These are phyloP conservation scores for Morpho achilles DNA, from an alignment of 2,888 invertebrate species.

Conservation along the genomic window DNA sequence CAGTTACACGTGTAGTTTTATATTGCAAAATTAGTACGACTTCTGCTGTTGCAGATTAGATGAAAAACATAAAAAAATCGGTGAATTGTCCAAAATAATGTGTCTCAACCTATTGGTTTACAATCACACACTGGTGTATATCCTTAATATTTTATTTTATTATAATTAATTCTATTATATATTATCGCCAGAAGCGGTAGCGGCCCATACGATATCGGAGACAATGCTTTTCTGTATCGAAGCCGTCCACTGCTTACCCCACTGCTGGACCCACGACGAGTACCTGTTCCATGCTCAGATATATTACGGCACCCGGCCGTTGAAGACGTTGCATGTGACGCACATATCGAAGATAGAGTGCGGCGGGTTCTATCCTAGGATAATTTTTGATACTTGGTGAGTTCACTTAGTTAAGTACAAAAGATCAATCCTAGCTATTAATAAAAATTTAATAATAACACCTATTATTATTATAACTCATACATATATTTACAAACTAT, in stretches of 20 bases:
- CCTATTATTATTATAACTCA: too few species aligned
- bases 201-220: constrained; percentile 85
- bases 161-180: background rate
- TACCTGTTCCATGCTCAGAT: constrained; percentile 92
- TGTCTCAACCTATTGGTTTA: too few species aligned
- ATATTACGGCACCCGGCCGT: constrained; percentile 91
- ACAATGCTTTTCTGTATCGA: constrained; percentile 89
- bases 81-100: too few species aligned
- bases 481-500: too few species aligned
- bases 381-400: constrained; percentile 93
- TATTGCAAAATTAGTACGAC: too few species aligned
- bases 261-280: constrained; percentile 90
- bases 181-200: constrained; percentile 78
- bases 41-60: too few species aligned
- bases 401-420: constrained; percentile 23
- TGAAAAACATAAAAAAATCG: too few species aligned
- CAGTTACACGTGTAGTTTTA: too few species aligned
- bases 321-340: constrained; percentile 84
- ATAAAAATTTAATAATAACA: too few species aligned
- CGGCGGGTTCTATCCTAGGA: constrained; percentile 87
- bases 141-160: too few species aligned
- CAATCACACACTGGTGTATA: too few species aligned
- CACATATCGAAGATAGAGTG: constrained; percentile 84
- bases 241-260: constrained; percentile 87
- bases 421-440: too few species aligned